phyloP scores from a whole-genome alignment of 2,797 vertebrate species.

The Oryzias dopingdopingensis region DNA sequence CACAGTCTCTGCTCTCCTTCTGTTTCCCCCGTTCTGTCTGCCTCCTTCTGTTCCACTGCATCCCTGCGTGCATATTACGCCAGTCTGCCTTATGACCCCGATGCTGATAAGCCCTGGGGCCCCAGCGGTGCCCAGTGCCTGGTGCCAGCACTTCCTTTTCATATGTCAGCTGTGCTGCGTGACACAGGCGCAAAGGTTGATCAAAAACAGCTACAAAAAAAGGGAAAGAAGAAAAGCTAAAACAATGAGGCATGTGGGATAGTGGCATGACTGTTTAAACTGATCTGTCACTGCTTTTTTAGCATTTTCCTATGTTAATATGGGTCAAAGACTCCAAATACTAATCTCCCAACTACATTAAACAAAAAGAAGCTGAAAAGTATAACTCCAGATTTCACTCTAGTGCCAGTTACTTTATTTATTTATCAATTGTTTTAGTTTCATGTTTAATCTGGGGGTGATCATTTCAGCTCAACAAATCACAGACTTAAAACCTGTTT shows the following conservation, averaged over 20 bases:
- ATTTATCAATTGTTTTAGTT: too few species aligned
- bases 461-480: too few species aligned
- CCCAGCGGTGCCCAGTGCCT: constrained; percentile 56
- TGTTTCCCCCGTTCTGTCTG: constrained; percentile 37
- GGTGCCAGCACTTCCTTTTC: constrained; percentile 68
- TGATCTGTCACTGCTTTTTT: neutral
- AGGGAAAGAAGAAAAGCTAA: constrained; percentile 40
- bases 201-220: constrained; percentile 58
- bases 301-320: too few species aligned
- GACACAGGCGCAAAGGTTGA: constrained; percentile 61
- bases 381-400: too few species aligned
- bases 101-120: constrained; percentile 72
- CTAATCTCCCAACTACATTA: too few species aligned
- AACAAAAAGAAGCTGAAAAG: too few species aligned
- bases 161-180: constrained; percentile 48
- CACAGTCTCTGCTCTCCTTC: constrained; percentile 37
- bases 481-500: too few species aligned
- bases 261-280: constrained; percentile 15
- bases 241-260: constrained; percentile 19
- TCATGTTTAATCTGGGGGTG: too few species aligned
- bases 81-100: constrained; percentile 65
- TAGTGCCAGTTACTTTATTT: too few species aligned
- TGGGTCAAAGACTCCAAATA: too few species aligned
- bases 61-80: constrained; percentile 49
- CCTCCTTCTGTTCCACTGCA: constrained; percentile 46